Base-by-base conservation (phyloP, 2,888 invertebrate genomes). In the Leptopterna dolabrata region DNA sequence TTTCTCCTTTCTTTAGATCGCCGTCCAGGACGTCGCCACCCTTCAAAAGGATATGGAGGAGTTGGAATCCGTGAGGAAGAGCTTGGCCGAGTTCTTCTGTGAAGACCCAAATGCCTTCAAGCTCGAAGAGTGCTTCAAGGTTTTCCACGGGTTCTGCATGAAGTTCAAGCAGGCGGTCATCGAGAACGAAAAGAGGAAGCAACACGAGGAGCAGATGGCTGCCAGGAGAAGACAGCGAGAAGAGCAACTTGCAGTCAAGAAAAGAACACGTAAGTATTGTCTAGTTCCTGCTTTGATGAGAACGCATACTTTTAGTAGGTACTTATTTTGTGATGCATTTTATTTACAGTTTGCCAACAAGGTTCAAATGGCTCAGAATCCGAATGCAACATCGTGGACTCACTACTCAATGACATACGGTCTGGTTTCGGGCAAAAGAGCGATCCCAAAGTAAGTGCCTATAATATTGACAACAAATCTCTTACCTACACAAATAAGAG, bases 61-160 rank as follows among this genome's bases (percentile, higher is more conserved):
- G 90, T 94, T 98, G 27, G 97, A 97, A 90, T 93, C 93, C 24
- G 94, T 97, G 88, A 94, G 97, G 43, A 94, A 94, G 89, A 95
- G 96, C 89, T 93, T 99, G 55, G 95, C 97, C 0, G 96, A 97
- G 83, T 98, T 98, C 93, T 98, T 99, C 92, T 99, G 98, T 92
- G 99, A 99, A 92, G 98, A 98, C 91, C 94, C 95, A 0, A 95
- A 94, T 83, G 94, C 96, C 0, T 99, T 99, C 91, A 97, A 97
- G 92, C 93, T 99, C 63, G 98, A 99, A 91, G 98, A 99, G 91
- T 98, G 98, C 91, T 97, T 98, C 91, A 95, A 96, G 47, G 96
- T 97, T 89, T 95, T 99, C 91, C 96, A 96, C 90, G 95, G 94
- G 76, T 98, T 99, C 93, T 97, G 97, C 92, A 94, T 95, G 89